Percentiles rank a stretch among this genome's conserved stretches.
Evolutionary conservation across 2,797 vertebrate genomes (phyloP).

Genomic region (Eulemur coronatus): DNA sequence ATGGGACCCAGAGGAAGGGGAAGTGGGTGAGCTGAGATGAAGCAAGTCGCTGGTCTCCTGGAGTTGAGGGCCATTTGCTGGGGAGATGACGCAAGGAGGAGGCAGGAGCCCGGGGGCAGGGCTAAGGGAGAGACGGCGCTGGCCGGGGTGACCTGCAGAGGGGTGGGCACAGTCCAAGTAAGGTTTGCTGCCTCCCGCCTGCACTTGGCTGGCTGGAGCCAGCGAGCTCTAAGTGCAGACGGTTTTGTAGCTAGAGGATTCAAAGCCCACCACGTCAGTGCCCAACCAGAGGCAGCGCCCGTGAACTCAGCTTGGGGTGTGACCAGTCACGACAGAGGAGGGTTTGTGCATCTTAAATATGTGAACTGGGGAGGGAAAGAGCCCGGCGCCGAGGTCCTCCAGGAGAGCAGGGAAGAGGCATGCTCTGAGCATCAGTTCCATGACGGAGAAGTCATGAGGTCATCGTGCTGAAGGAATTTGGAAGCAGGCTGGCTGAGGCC

Average conservation of each 20-base stretch:
- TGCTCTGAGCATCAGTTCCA: neutral
- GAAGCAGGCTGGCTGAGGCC: neutral
- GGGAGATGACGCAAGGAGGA: neutral
- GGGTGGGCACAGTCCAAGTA: fast-evolving
- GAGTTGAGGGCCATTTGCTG: neutral
- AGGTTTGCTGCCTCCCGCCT: neutral
- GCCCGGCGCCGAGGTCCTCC: neutral
- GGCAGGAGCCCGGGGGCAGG: neutral
- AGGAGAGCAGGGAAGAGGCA: neutral
- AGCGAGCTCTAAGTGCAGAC: neutral
- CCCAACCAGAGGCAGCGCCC: fast-evolving
- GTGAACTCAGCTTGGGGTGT: neutral
- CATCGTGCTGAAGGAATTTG: neutral
- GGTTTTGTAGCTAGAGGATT: neutral
- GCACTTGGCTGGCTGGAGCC: neutral
- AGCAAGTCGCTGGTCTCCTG: neutral
- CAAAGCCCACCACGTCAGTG: fast-evolving
- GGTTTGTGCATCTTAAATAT: neutral
- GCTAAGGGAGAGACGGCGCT: neutral
- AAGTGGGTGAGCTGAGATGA: neutral
- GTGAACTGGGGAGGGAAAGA: neutral
- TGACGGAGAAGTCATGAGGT: neutral
- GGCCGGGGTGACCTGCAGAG: neutral
- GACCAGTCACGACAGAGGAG: neutral
- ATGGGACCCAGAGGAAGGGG: neutral